phyloP scores from a whole-genome alignment of 2,888 invertebrate genomes.

The Chromoteleia sp. region DNA sequence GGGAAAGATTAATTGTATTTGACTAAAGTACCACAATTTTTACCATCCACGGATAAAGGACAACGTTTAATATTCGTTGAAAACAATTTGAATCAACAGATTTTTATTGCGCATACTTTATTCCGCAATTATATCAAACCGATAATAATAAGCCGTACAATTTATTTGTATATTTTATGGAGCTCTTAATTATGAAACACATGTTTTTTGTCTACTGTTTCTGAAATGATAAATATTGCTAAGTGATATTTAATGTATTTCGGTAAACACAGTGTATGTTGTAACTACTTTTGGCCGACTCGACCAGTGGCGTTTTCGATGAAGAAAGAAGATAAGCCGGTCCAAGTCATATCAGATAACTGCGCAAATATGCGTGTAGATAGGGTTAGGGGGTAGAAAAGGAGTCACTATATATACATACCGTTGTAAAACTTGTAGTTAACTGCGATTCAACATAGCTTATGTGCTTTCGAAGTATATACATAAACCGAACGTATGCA shows the following conservation, averaged over 20 bases:
- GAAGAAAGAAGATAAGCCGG: conserved; percentile 77
- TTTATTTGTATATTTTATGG: too few species aligned
- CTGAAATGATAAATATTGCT: conserved; percentile 17
- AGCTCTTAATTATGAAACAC: too few species aligned
- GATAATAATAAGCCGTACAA: too few species aligned
- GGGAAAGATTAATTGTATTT: conserved; percentile 45
- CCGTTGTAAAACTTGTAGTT: conserved; percentile 73
- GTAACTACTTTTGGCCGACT: conserved; percentile 73
- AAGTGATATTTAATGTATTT: conserved; percentile 61
- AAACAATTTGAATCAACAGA: too few species aligned
- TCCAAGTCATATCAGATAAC: conserved; percentile 78
- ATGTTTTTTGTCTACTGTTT: neutral
- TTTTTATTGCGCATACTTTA: too few species aligned
- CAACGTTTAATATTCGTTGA: neutral
- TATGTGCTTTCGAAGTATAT: conserved; percentile 33
- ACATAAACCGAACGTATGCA: conserved; percentile 26
- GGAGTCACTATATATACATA: conserved; percentile 70
- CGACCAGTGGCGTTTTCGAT: conserved; percentile 77
- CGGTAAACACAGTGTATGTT: conserved; percentile 45
- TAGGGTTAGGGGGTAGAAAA: conserved; percentile 73
- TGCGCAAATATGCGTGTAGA: conserved; percentile 73
- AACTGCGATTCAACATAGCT: conserved; percentile 65
- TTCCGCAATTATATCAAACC: neutral
- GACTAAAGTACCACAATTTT: neutral
- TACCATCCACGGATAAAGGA: too few species aligned